These are phyloP conservation scores for Epistrophe eligans DNA, from an alignment of 2,888 invertebrate species.

Conservation along the genomic window DNA sequence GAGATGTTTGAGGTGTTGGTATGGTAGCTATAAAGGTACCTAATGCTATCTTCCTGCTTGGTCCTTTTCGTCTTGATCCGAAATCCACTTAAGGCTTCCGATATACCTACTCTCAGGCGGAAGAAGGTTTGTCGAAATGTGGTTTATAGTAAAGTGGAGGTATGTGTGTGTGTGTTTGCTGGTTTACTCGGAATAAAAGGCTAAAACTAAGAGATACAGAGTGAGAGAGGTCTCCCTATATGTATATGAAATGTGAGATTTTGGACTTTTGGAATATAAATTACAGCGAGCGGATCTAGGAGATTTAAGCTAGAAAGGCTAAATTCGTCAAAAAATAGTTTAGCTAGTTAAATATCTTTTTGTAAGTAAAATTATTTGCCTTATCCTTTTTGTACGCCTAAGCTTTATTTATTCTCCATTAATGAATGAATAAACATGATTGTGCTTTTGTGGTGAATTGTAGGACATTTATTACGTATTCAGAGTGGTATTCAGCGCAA, in stretches of 20 bases:
- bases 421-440: no score
- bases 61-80: constrained; percentile 32
- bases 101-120: constrained; percentile 19
- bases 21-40: not conserved
- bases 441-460: no score
- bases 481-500: no score
- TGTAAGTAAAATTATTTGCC: no score
- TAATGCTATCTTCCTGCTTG: not conserved
- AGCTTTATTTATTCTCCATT: no score
- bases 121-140: constrained; percentile 18
- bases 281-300: not conserved
- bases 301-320: no score
- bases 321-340: no score
- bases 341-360: no score
- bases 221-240: constrained; percentile 1
- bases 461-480: no score
- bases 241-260: constrained; percentile 13
- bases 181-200: constrained; percentile 26
- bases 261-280: constrained; percentile 43
- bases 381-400: no score
- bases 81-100: constrained; percentile 18
- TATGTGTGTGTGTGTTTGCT: constrained; percentile 51
- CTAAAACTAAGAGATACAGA: not conserved
- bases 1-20: not conserved
- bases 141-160: constrained; percentile 23